phyloP scores from a whole-genome alignment of 2,888 invertebrate genomes.

The Rhamphomyia laevipes region DNA sequence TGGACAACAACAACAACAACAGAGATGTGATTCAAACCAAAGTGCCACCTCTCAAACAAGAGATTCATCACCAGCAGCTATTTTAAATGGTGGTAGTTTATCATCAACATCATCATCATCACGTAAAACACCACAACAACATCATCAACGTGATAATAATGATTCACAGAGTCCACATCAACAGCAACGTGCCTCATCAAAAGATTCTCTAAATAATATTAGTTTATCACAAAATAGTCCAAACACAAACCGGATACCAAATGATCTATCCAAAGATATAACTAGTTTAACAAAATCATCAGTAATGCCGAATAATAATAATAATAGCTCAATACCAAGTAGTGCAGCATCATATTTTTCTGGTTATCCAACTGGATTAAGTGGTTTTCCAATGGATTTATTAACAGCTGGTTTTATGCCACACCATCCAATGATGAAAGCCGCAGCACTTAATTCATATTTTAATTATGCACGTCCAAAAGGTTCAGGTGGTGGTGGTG shows the following conservation, averaged over 20 bases:
- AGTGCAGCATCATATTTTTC: constrained; percentile 41
- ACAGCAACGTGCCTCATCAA: constrained; percentile 24
- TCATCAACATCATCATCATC: constrained; percentile 16
- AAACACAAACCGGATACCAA: constrained; percentile 18
- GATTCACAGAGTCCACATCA: constrained; percentile 21
- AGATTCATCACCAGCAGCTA: constrained; percentile 27
- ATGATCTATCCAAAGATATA: constrained; percentile 44
- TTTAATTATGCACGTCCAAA: constrained; percentile 79
- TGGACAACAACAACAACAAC: constrained; percentile 12
- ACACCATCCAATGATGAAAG: constrained; percentile 61
- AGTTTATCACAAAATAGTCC: constrained; percentile 19
- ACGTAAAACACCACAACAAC: constrained; percentile 12
- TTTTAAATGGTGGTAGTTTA: constrained; percentile 13
- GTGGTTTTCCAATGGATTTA: constrained; percentile 51
- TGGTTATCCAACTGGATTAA: constrained; percentile 50
- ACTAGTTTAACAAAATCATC: constrained; percentile 31
- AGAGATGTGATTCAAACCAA: constrained; percentile 63
- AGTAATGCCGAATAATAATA: constrained; percentile 10
- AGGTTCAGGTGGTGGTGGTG: constrained; percentile 23
- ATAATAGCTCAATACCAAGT: constrained; percentile 11
- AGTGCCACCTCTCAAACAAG: constrained; percentile 45
- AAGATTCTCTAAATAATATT: constrained; percentile 26
- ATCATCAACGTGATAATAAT: constrained; percentile 1
- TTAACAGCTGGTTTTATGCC: constrained; percentile 62
- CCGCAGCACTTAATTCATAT: constrained; percentile 65